Conservation (phyloP, 1,140 invertebrate species). For the Listronotus oregonensis region DNA sequence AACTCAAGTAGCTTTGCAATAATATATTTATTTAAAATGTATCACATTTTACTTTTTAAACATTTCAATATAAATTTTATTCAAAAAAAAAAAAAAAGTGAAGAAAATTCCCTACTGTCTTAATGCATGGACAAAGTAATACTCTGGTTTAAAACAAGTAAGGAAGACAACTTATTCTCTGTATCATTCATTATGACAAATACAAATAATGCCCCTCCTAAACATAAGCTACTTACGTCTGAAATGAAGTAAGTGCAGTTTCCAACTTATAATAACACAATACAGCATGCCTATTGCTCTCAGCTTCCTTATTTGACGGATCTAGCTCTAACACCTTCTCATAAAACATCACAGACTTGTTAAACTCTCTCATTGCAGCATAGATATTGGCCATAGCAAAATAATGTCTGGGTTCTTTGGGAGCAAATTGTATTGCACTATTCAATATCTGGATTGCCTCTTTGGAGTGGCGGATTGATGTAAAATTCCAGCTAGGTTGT, state of each 20-base stretch:
- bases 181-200: too few species aligned
- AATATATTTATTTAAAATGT: background rate
- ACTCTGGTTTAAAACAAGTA: too few species aligned
- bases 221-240: constrained; percentile 62
- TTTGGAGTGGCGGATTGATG: constrained; percentile 73
- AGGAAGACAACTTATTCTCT: too few species aligned
- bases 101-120: too few species aligned
- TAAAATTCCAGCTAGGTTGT: constrained; percentile 82
- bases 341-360: constrained; percentile 68
- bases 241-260: constrained; percentile 61
- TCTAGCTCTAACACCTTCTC: constrained; percentile 71
- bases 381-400: constrained; percentile 81
- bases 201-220: too few species aligned
- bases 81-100: too few species aligned
- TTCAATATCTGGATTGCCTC: constrained; percentile 82
- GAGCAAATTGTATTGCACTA: constrained; percentile 79
- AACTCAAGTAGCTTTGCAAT: constrained; percentile 8
- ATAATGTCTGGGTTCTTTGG: constrained; percentile 72
- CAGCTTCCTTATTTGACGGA: constrained; percentile 59
- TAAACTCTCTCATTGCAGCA: constrained; percentile 69
- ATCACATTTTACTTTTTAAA: too few species aligned
- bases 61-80: too few species aligned
- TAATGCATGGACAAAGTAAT: too few species aligned
- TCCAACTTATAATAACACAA: constrained; percentile 73
- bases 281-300: constrained; percentile 67